phyloP scores from a whole-genome alignment of 2,113 vertebrate species.

The Xiphophorus maculatus region DNA sequence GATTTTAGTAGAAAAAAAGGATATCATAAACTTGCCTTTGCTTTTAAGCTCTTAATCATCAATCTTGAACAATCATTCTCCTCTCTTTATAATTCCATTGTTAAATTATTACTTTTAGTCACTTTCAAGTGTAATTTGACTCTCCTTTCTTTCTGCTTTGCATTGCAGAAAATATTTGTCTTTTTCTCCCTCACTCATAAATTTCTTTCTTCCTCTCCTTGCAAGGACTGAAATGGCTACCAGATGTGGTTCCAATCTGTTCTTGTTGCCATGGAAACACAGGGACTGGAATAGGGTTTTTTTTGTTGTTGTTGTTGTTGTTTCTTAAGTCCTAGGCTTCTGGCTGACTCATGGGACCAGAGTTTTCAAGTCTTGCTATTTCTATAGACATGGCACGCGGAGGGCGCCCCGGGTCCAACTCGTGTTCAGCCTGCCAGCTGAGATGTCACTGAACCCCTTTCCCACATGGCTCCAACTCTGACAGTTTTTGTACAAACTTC shows the following conservation, averaged over 20 bases:
- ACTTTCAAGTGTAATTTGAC: slow-evolving; percentile 76
- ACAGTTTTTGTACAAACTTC: slow-evolving; percentile 41
- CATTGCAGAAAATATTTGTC: slow-evolving; percentile 91
- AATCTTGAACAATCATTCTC: slow-evolving; percentile 20
- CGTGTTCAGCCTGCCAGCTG: slow-evolving; percentile 61
- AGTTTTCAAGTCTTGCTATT: slow-evolving; percentile 61
- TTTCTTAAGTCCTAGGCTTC: slow-evolving; percentile 66
- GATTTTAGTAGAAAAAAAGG: neutral
- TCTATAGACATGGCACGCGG: slow-evolving; percentile 64
- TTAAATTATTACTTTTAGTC: slow-evolving; percentile 69
- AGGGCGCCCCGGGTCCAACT: slow-evolving; percentile 59
- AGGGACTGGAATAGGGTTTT: slow-evolving; percentile 74
- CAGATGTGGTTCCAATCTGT: slow-evolving; percentile 91
- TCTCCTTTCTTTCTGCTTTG: slow-evolving; percentile 87
- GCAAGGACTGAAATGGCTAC: slow-evolving; percentile 87
- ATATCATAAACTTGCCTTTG: neutral
- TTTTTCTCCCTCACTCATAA: slow-evolving; percentile 87
- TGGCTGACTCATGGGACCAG: slow-evolving; percentile 68
- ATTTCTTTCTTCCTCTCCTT: slow-evolving; percentile 82
- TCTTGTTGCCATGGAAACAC: slow-evolving; percentile 80
- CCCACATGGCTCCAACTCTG: slow-evolving; percentile 36
- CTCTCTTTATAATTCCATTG: slow-evolving; percentile 14
- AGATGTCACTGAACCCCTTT: slow-evolving; percentile 66
- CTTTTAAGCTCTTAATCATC: slow-evolving; percentile 9
- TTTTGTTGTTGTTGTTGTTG: neutral